Evolutionary conservation across 2,113 vertebrate genomes (phyloP).

Genomic region (Trogon melanurus): DNA sequence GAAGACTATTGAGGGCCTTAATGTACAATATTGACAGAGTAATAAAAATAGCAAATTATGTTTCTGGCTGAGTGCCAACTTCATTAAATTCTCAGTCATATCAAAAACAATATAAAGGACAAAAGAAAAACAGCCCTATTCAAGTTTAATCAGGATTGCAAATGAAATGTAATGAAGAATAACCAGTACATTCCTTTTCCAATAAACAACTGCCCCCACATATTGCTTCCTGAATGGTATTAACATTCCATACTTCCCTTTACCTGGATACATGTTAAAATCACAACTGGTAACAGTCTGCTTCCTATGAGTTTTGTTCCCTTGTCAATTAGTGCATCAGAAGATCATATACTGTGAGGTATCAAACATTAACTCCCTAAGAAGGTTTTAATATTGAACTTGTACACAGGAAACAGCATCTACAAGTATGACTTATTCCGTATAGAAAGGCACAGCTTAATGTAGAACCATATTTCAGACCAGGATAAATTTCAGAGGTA

Average conservation of each 20-base stretch:
- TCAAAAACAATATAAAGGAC: conserved; percentile 55
- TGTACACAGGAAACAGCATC: background rate
- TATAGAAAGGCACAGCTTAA: background rate
- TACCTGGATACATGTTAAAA: background rate
- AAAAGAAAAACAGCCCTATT: conserved; percentile 59
- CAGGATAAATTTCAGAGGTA: background rate
- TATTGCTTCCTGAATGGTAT: background rate
- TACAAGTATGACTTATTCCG: background rate
- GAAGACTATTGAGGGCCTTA: conserved; percentile 74
- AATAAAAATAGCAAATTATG: conserved; percentile 83
- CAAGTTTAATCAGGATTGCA: background rate
- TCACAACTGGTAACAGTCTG: background rate
- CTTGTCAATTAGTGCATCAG: background rate
- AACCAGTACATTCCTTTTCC: background rate
- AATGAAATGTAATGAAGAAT: background rate
- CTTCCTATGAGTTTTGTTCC: background rate
- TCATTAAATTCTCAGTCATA: conserved; percentile 75
- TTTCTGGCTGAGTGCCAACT: conserved; percentile 74
- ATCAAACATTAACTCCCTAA: background rate
- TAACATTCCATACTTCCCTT: background rate
- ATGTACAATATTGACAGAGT: conserved; percentile 81
- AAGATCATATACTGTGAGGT: background rate
- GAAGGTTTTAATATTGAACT: conserved; percentile 16
- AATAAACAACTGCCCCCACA: background rate
- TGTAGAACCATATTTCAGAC: background rate